Percentiles rank a stretch among this genome's conserved stretches.
Conservation (phyloP, 1,140 invertebrate species). For the Drosophila tropicalis region DNA sequence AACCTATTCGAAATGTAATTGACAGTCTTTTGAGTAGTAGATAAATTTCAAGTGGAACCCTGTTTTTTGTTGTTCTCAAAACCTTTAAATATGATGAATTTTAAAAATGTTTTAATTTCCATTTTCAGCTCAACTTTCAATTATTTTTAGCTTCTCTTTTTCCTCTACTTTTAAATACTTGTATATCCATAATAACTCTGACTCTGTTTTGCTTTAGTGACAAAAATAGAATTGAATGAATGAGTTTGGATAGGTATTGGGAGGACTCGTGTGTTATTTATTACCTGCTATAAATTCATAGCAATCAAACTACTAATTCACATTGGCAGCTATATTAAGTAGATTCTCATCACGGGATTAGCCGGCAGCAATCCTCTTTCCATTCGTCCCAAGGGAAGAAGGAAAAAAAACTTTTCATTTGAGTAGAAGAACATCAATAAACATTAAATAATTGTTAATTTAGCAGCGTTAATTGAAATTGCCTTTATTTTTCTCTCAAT, state of each 20-base stretch:
- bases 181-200: not conserved
- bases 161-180: too few species aligned
- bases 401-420: conserved; percentile 16
- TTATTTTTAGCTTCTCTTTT: not conserved
- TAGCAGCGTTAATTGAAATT: conserved; percentile 58
- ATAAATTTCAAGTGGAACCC: too few species aligned
- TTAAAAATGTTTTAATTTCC: too few species aligned
- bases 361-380: not conserved
- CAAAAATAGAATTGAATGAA: not conserved
- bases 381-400: conserved; percentile 11
- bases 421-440: conserved; percentile 10
- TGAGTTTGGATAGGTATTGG: not conserved
- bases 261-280: conserved; percentile 27
- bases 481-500: conserved; percentile 9
- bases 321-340: conserved; percentile 37
- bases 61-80: too few species aligned
- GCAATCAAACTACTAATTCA: conserved; percentile 35
- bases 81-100: too few species aligned
- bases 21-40: too few species aligned
- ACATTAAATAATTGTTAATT: conserved; percentile 31
- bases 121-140: not conserved
- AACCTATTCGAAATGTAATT: too few species aligned
- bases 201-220: not conserved
- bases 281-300: conserved; percentile 45
- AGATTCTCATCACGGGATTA: conserved; percentile 6